Conservation (phyloP, 1,140 invertebrate species). For the Bombyx mori region DNA sequence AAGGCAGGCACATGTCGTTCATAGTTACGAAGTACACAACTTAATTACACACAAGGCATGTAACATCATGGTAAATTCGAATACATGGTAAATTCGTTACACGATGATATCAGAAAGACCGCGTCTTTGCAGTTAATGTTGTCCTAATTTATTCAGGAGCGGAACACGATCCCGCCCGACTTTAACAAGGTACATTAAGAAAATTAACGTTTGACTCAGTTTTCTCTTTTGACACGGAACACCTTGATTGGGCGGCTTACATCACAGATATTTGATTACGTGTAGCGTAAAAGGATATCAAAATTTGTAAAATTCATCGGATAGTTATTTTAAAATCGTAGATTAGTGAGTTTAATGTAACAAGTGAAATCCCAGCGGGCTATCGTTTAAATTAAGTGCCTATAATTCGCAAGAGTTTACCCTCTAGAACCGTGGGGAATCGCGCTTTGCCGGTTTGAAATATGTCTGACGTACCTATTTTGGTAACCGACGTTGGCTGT, state of each 20-base stretch:
- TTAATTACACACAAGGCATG: background rate
- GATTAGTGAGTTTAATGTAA: conserved; percentile 42
- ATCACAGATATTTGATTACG: conserved; percentile 45
- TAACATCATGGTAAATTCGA: background rate
- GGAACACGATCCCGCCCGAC: conserved; percentile 28
- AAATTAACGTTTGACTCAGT: conserved; percentile 49
- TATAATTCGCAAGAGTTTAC: conserved; percentile 63
- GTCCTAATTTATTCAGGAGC: conserved; percentile 42
- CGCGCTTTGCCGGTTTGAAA: conserved; percentile 40
- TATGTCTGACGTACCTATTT: conserved; percentile 31
- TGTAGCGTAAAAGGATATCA: conserved; percentile 14
- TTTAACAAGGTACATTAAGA: conserved; percentile 59
- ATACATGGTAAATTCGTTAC: conserved; percentile 29
- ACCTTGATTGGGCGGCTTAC: conserved; percentile 53
- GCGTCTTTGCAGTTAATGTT: conserved; percentile 32
- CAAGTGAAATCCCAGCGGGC: conserved; percentile 37
- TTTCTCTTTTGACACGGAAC: conserved; percentile 42
- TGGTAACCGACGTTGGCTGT: too few species aligned
- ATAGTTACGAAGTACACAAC: background rate
- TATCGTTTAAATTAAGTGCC: conserved; percentile 63
- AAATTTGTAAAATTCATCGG: background rate
- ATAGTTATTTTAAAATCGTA: conserved; percentile 13
- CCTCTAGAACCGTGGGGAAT: conserved; percentile 43
- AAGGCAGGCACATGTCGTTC: too few species aligned
- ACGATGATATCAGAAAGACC: conserved; percentile 21